Evolutionary conservation across 2,113 vertebrate species (phyloP).

Genomic region (Ameiurus melas): DNA sequence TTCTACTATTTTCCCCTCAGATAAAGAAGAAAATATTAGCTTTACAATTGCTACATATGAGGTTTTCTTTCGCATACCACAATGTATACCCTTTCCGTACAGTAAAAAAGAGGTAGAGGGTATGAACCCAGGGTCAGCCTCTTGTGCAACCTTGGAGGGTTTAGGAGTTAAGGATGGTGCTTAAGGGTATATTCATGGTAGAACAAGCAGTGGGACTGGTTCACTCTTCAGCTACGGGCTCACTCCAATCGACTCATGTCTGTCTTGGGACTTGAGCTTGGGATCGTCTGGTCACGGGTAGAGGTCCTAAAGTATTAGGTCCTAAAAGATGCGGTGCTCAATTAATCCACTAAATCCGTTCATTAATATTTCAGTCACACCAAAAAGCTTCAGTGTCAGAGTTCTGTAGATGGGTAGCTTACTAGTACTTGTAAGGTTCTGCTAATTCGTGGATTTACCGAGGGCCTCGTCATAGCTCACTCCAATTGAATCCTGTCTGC

Average conservation of each 20-base stretch:
- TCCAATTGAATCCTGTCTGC: too few relatives aligned
- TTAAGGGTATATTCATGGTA: neutral
- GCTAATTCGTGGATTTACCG: neutral
- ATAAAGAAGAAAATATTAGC: neutral
- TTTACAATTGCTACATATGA: neutral
- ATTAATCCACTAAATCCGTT: neutral
- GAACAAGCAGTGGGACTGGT: neutral
- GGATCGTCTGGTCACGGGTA: neutral
- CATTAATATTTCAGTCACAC: neutral
- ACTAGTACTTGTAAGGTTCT: neutral
- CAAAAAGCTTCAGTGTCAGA: neutral
- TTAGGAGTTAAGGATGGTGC: neutral
- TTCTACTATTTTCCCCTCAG: neutral
- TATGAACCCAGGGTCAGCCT: neutral
- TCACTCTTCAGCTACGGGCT: neutral
- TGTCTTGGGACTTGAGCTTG: neutral
- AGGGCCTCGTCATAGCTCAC: neutral
- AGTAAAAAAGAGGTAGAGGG: neutral
- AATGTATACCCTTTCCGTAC: neutral
- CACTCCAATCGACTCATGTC: neutral
- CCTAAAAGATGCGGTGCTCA: neutral
- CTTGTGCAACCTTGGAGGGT: neutral
- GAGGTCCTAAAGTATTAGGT: neutral
- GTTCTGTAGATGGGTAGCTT: neutral
- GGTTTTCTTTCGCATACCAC: neutral